Evolutionary conservation across 2,888 invertebrate genomes (phyloP), one percentile per base, ranked within the genome.

Genomic region (Dorcus hopei): DNA sequence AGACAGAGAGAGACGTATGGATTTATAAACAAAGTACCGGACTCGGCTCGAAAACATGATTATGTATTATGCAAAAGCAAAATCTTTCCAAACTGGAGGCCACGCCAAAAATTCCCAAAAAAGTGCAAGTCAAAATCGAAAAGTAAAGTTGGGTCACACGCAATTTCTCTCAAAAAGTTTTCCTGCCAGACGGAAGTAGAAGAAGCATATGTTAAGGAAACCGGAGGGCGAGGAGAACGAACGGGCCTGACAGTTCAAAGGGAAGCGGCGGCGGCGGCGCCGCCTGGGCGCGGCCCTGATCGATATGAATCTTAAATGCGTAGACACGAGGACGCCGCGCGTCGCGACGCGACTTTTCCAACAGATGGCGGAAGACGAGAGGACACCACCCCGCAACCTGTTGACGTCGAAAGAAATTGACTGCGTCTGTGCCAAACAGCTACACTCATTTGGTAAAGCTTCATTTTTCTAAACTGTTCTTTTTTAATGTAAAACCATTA

Each of bases 261-360:
- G 58, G 40, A 52, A 49, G 45, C 55, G 57, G 3, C 19, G 14
- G 3, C 19, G 14, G 14, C 1, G 19, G 41, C 62, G 58, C 59
- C 58, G 54, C 43, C 49, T 54, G 62, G 63, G 63, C 61, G 63
- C 65, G 62, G 63, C 57, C 19, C 65, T 54, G 55, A 68, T 68
- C 68, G 59, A 68, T 68, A 63, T 61, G 59, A 68, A 64, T 65
- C 63, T 65, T 65, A 64, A 63, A 64, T 52, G 61, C 54, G 63
- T 65, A 70, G 70, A 70, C 70, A 53, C 38, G 56, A 61, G 60
- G 69, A 66, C 70, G 68, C 67, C 67, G 49, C 26, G 19, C 41
- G 33, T 48, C 49, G 52, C 59, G 59, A 56, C 59, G 59, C 48
- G 26, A 33, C 26, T 33, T 33, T 33, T 33, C 26, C 26, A 33